A percentile compares a stretch with the other conserved stretches of the same genome.
Evolutionary conservation across 2,797 vertebrate species (phyloP).

Genomic region (Taeniopygia guttata): DNA sequence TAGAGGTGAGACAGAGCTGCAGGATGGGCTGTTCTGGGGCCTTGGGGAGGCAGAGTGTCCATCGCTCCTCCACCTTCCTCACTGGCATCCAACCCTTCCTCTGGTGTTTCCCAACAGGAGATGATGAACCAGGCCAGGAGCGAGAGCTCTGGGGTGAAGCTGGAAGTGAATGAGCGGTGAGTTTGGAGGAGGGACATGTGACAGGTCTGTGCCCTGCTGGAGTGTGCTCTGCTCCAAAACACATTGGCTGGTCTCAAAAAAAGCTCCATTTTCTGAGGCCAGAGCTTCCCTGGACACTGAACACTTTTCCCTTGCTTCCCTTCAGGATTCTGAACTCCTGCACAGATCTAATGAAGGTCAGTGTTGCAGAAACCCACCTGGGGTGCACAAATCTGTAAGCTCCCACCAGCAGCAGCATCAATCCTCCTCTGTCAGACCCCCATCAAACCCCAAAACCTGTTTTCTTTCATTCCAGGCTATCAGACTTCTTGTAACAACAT

Average conservation of each 20-base stretch:
- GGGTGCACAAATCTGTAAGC: neutral
- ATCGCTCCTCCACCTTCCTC: neutral
- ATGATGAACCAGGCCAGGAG: constrained; percentile 95
- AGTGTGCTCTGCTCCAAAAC: neutral
- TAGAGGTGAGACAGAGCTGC: constrained; percentile 80
- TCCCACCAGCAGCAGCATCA: neutral
- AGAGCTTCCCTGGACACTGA: neutral
- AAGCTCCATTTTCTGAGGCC: neutral
- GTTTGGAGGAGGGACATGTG: neutral
- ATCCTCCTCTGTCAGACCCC: neutral
- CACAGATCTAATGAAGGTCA: constrained; percentile 97
- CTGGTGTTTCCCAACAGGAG: constrained; percentile 77
- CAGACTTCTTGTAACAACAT: constrained; percentile 85
- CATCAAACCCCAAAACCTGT: neutral
- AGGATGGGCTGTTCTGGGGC: neutral
- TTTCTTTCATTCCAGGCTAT: constrained; percentile 82
- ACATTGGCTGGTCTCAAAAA: neutral
- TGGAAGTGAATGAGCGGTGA: constrained; percentile 97
- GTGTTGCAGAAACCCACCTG: neutral
- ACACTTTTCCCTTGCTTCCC: neutral
- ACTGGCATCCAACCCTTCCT: no score
- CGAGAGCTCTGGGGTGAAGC: constrained; percentile 88
- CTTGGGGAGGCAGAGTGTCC: neutral
- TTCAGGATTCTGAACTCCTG: constrained; percentile 92
- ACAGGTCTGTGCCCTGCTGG: neutral